Evolutionary conservation across 2,888 invertebrate species (phyloP).

Genomic region (Phorcus lineatus): DNA sequence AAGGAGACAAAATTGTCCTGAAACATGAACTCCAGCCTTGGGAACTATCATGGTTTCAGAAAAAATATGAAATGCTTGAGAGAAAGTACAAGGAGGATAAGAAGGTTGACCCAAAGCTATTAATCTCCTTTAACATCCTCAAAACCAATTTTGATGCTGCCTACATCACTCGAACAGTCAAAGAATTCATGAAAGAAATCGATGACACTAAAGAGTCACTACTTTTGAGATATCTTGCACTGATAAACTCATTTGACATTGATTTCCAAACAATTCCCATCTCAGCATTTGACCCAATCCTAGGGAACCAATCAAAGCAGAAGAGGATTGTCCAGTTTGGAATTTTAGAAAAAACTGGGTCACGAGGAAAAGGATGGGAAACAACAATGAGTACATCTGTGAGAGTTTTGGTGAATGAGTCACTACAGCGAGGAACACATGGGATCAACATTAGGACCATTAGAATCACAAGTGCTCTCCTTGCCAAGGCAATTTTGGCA

Average conservation of each 20-base stretch:
- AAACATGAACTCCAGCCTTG: conserved; percentile 45
- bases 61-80: conserved; percentile 45
- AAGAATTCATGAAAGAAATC: conserved; percentile 46
- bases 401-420: conserved; percentile 12
- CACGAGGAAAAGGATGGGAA: neutral
- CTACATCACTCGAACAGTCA: conserved; percentile 51
- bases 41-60: conserved; percentile 55
- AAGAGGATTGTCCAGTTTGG: conserved; percentile 15
- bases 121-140: conserved; percentile 62
- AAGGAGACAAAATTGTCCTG: conserved; percentile 15
- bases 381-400: conserved; percentile 15
- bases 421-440: conserved; percentile 23
- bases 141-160: conserved; percentile 57
- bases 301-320: conserved; percentile 33
- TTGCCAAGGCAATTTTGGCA: conserved; percentile 46
- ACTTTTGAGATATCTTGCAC: conserved; percentile 51
- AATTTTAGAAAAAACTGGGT: conserved; percentile 3
- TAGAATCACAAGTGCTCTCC: conserved; percentile 43
- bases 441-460: conserved; percentile 41
- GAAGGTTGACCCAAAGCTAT: conserved; percentile 48
- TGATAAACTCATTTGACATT: conserved; percentile 57
- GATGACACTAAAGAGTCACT: conserved; percentile 37
- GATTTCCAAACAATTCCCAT: conserved; percentile 51
- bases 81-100: conserved; percentile 39
- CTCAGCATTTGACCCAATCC: conserved; percentile 56